Base-by-base conservation (phyloP, 1,140 invertebrate genomes). In the Cheumatopsyche charites region DNA sequence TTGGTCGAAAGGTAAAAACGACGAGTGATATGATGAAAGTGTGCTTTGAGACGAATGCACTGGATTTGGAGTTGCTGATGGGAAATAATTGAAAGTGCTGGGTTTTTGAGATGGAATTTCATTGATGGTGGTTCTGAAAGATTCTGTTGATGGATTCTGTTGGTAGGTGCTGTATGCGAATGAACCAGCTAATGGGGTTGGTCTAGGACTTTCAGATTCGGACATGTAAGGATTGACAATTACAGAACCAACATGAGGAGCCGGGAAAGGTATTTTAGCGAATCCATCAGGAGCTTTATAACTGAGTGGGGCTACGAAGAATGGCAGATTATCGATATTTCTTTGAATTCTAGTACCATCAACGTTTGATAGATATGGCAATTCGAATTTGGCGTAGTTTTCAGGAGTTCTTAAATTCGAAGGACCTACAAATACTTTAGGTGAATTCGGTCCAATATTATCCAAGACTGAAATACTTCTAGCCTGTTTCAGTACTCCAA, bases 161-260 rank as follows among this genome's bases (percentile, higher is more conserved):
- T 66, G 45, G 61, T 73, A 75, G 26, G 63, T 41, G 15, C 61
- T 66, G 29, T 36, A 75, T n/a, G 61, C 21, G 68, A 47, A 12
- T 26, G 13, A 5, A 26, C 70, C 25, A 2, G 72, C 4, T 5
- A 70, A 15, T 5, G 66, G 25, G 13, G 67, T 61, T 2, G 63
- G 62, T 47, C 65, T 62, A 6, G 26, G 13, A 58, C 49, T n/a
- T 36, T 73, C 23, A 11, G 25, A 26, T 55, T 75, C 74, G 11
- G 11, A 21, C 74, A 75, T 75, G 23, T 68, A 73, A 55, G 79
- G 83, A 75, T 89, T 91, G 1, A 94, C 85, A 0, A 94, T 90
- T 12, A 94, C 91, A 0, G 92, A 93, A 1, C 92, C 92, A 2
- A 94, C 92, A 79, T 94, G 92, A 1, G 92, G 92, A 0, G 91